Evolutionary conservation across 2,888 invertebrate species (phyloP).

Genomic region (Parelbella ahira): DNA sequence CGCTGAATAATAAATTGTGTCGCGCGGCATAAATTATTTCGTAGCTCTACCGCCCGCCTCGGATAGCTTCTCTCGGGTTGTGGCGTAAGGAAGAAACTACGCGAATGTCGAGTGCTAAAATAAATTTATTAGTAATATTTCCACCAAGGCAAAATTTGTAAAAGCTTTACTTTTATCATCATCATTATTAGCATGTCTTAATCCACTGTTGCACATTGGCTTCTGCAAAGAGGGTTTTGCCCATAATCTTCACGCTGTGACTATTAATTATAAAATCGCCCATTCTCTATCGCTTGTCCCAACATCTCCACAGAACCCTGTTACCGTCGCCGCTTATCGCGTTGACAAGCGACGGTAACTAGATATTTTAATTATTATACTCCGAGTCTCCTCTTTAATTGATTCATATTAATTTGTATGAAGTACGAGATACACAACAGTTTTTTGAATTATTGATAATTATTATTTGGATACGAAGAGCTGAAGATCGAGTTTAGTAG

Average conservation of each 20-base stretch:
- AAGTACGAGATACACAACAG: too few relatives aligned
- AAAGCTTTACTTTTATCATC: too few relatives aligned
- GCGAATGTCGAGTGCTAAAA: too few relatives aligned
- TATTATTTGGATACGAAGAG: too few relatives aligned
- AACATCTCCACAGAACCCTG: not conserved
- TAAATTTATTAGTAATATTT: too few relatives aligned
- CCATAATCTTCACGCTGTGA: too few relatives aligned
- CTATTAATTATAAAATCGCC: not conserved
- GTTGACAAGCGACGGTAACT: conserved; percentile 11
- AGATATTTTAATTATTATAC: conserved; percentile 10
- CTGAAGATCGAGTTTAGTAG: too few relatives aligned
- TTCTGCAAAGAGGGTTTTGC: too few relatives aligned
- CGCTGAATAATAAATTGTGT: conserved; percentile 10
- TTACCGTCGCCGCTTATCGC: conserved; percentile 2
- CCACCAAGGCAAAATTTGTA: too few relatives aligned
- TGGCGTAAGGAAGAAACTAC: not conserved
- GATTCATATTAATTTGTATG: conserved; percentile 2
- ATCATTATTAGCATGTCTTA: too few relatives aligned
- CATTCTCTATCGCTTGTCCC: not conserved
- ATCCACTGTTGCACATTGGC: too few relatives aligned
- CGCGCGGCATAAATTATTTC: conserved; percentile 16
- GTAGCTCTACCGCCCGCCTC: conserved; percentile 1
- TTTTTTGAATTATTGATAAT: too few relatives aligned
- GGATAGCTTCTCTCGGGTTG: conserved; percentile 2
- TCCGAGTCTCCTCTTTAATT: not conserved